A percentile compares a stretch with the other conserved stretches of the same genome.
Conservation (phyloP, 2,797 vertebrate genomes). For the Dermochelys coriacea region DNA sequence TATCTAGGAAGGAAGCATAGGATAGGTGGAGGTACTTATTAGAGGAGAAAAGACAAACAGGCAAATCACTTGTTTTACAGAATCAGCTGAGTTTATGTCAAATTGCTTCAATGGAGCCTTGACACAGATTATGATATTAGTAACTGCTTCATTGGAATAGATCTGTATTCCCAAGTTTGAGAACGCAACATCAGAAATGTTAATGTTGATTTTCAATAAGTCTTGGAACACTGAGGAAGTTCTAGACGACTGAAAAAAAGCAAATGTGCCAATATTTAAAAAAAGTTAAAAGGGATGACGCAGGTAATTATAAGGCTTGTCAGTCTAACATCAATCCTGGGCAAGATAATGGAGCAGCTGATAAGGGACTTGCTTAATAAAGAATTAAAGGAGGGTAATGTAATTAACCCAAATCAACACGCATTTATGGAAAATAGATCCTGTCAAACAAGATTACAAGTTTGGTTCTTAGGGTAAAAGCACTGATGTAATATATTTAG, state of each 20-base stretch:
- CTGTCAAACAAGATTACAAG: neutral
- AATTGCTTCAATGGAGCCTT: neutral
- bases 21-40: neutral
- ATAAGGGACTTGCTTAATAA: neutral
- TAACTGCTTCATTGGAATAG: fast-evolving
- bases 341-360: neutral
- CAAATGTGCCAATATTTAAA: neutral
- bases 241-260: neutral
- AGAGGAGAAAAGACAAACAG: neutral
- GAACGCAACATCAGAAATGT: neutral
- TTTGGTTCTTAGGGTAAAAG: neutral
- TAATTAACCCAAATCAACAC: neutral
- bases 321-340: neutral
- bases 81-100: neutral
- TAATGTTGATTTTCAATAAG: neutral
- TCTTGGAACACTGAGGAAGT: neutral
- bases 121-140: neutral
- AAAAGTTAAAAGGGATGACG: neutral
- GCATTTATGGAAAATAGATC: neutral
- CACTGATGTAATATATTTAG: neutral
- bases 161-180: neutral
- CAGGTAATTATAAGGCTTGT: neutral
- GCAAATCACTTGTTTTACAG: neutral
- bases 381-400: neutral
- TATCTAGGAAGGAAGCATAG: conserved; percentile 38